Evolutionary conservation across 1,140 invertebrate genomes (phyloP), one percentile per base, ranked within the genome.

Genomic region (Macrostomum lignano): DNA sequence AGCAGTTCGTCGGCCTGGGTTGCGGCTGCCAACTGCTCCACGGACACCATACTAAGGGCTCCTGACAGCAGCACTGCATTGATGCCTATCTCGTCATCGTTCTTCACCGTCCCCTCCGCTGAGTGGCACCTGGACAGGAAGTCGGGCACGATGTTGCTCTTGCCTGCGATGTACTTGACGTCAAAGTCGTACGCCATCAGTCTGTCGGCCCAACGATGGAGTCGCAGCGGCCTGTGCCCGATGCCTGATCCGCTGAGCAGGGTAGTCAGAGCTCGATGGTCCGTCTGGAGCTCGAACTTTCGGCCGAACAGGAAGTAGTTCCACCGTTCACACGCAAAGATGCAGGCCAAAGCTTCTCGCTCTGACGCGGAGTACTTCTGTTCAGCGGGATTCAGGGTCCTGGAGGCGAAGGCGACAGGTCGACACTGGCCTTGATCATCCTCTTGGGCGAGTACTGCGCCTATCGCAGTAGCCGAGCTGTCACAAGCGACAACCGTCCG

Each of bases 191-290:
- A 46, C 13, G 23, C 31, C 13, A 33, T 19, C 13, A 46, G 36
- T 7, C 30, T 40, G 7, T 40, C 20, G 1, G 44, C 39, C 47
- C 45, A 48, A 30, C 45, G 13, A 20, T 46, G 40, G 10, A 48
- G 32, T 15, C 44, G n/a, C n/a, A n/a, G n/a, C n/a, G 36, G 11
- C 26, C 39, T 3, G 41, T 33, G 7, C 45, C 19, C 17, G 34
- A 24, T 6, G 44, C 38, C 21, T 54, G 45, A 10, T 44, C 48
- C 17, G 55, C 39, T 39, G 38, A 10, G 49, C 40, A 23, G 41
- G 30, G 20, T 44, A 40, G 41, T 64, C 62, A 26, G 64, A 50
- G 6, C 11, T n/a, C n/a, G n/a, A 30, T 49, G 56, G 36, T 61
- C 55, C 7, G 49, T 61, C 33, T 37, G 43, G 28, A 47, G 26